Conservation (phyloP, 2,797 vertebrate genomes). For the Sebastes kiyomatsui region DNA sequence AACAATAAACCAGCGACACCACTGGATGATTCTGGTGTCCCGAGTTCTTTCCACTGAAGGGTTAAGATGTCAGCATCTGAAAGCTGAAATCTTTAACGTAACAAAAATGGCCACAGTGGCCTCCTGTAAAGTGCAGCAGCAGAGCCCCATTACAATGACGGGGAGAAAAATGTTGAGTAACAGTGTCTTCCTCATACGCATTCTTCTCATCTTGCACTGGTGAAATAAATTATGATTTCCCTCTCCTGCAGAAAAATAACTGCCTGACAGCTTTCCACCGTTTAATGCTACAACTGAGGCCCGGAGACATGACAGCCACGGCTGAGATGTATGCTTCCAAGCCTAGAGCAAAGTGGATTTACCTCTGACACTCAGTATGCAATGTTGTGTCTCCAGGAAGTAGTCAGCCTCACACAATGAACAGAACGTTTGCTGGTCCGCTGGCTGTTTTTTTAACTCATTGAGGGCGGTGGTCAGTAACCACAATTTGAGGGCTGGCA, state of each 20-base stretch:
- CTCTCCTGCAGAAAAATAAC: conserved; percentile 6
- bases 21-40: background rate
- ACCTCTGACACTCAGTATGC: background rate
- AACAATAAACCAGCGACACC: background rate
- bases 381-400: background rate
- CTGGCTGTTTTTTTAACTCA: background rate
- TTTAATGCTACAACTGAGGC: conserved; percentile 38
- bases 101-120: background rate
- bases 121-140: conserved; percentile 1
- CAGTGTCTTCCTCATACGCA: background rate
- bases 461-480: background rate
- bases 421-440: background rate
- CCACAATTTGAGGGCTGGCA: background rate
- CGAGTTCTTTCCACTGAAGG: background rate
- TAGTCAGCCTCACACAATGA: background rate
- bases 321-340: background rate
- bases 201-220: background rate
- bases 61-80: background rate
- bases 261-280: background rate
- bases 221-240: background rate
- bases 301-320: background rate
- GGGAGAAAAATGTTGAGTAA: background rate
- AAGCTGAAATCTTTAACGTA: background rate
- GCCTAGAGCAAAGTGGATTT: background rate
- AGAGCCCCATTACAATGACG: background rate